Evolutionary conservation across 2,113 vertebrate species (phyloP), one percentile per base, ranked within the genome.

Genomic region (Morone saxatilis): DNA sequence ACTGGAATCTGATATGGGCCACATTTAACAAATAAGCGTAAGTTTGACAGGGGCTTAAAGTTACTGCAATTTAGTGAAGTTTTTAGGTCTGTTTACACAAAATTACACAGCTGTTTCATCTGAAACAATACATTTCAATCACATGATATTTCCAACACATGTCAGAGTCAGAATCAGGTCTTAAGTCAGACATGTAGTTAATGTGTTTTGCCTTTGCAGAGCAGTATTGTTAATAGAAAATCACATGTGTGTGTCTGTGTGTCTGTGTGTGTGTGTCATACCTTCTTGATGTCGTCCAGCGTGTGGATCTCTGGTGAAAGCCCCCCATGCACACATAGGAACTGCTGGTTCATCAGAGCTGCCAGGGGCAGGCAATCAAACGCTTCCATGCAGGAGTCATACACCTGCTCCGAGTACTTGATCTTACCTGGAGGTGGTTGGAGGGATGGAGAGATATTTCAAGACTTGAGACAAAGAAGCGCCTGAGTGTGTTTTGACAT

Each of bases 341-440:
- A 96, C 94, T 96, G 95, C 92, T 96, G 95, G 93, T 96, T 96
- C 96, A 96, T 96, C 89, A 96, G 94, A 41, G 96, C 96, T 12
- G 96, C 96, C 78, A 96, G 91, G 41, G 95, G 95, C 89, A 96
- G 86, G 91, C 95, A 96, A 86, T 96, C 95, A 69, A 96, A 96
- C 41, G 96, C 96, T 80, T 96, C 96, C 96, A 96, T 96, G 88
- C 96, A 96, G 69, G 95, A 94, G 31, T 96, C 96, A 16, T 96
- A 96, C 84, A 96, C 96, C 93, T 96, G 95, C 90, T 96, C 96
- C 22, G 96, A 96, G 92, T 96, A 96, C 89, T 96, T 96, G 87
- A 96, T 96, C 94, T 96, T 96, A 96, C 96, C 96, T 96, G 87
- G 59, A 71, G 79, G 81, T 25, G 20, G 70, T 66, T 41, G 60